These are phyloP conservation scores for Nothocercus julius DNA, from an alignment of 2,113 vertebrate species.

Conservation along the genomic window DNA sequence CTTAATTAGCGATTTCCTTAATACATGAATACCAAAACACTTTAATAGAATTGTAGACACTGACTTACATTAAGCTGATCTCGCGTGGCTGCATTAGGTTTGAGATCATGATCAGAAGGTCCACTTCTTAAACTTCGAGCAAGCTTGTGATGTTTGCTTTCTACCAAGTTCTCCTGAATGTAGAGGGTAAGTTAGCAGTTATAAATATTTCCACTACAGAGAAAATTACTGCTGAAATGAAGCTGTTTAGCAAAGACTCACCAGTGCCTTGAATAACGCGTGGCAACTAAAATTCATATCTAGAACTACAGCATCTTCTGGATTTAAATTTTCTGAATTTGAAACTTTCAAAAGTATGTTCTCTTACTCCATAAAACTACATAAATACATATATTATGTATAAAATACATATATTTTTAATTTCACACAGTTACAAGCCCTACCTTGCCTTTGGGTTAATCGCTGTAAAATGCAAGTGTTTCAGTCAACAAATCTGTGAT, in stretches of 20 bases:
- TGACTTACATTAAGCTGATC: conserved; percentile 94
- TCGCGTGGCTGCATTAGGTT: conserved; percentile 94
- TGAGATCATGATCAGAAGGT: conserved; percentile 96
- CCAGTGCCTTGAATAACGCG: neutral
- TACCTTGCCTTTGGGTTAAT: neutral
- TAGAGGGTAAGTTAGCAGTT: neutral
- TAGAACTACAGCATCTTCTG: neutral
- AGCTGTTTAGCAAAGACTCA: neutral
- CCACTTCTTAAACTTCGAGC: conserved; percentile 96
- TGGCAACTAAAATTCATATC: neutral
- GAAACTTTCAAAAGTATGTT: neutral
- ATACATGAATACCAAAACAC: neutral
- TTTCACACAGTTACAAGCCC: neutral
- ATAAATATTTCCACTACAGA: neutral
- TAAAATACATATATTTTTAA: too few species aligned
- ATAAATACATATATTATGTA: too few species aligned
- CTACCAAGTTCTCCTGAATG: conserved; percentile 94
- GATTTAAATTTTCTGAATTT: neutral
- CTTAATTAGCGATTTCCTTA: neutral
- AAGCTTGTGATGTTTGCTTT: conserved; percentile 98
- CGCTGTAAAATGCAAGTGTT: conserved; percentile 9
- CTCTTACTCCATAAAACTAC: neutral
- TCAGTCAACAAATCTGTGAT: conserved; percentile 28
- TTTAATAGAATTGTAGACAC: neutral
- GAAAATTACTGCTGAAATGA: neutral